These are phyloP conservation scores for Galeopsomyia nigrocyanea DNA, from an alignment of 2,888 invertebrate genomes.

Conservation along the genomic window DNA sequence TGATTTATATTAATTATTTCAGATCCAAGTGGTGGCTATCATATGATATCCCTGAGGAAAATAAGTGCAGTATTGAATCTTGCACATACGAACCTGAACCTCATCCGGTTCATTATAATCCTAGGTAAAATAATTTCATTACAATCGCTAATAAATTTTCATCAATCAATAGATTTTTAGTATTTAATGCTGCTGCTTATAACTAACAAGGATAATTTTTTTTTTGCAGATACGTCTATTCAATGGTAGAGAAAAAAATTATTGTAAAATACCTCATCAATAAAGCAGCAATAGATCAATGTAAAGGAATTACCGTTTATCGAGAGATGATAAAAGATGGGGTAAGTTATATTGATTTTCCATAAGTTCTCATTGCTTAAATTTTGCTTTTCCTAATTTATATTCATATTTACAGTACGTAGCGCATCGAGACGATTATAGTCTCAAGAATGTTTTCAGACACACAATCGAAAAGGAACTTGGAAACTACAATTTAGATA, in stretches of 20 bases:
- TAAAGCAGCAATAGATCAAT: neutral
- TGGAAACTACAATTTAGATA: slow-evolving; percentile 13
- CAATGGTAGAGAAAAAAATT: slow-evolving; percentile 17
- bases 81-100: slow-evolving; percentile 2
- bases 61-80: neutral
- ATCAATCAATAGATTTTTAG: neutral
- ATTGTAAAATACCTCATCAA: slow-evolving; percentile 26
- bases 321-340: neutral
- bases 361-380: neutral
- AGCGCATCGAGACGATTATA: slow-evolving; percentile 17
- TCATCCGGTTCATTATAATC: neutral
- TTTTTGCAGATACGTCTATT: slow-evolving; percentile 10
- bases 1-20: too few species aligned
- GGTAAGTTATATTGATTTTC: slow-evolving; percentile 24
- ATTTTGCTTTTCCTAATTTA: neutral
- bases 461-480: slow-evolving; percentile 23
- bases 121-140: neutral
- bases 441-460: slow-evolving; percentile 12
- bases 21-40: too few species aligned
- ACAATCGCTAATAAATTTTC: neutral
- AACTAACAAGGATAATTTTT: neutral
- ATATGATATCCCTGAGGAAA: too few species aligned
- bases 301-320: slow-evolving; percentile 3
- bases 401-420: slow-evolving; percentile 38
- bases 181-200: neutral